A percentile compares a stretch with the other conserved stretches of the same genome.
Conservation (phyloP, 2,888 invertebrate genomes). For the Marasmarcha lunaedactyla region DNA sequence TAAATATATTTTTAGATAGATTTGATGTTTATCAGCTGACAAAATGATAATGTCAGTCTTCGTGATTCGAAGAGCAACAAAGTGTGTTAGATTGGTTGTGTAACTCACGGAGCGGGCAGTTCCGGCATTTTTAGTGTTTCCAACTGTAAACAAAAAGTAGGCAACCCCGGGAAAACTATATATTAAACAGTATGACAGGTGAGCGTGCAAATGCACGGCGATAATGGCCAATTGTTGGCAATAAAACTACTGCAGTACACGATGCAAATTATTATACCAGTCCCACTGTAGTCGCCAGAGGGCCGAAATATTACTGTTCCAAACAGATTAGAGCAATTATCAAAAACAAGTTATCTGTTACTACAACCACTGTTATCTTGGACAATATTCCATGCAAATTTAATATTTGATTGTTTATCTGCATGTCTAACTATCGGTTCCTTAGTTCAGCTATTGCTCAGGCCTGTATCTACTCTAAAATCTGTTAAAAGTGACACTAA, state of each 20-base stretch:
- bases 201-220: conserved; percentile 38
- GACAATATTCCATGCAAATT: neutral
- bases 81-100: conserved; percentile 14
- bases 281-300: conserved; percentile 20
- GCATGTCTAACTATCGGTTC: too few species aligned
- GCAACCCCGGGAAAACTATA: conserved; percentile 20
- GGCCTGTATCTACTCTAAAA: neutral
- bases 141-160: conserved; percentile 3
- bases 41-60: neutral
- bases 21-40: neutral
- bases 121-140: conserved; percentile 12
- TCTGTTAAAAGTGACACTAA: neutral
- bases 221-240: conserved; percentile 47
- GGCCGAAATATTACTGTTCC: conserved; percentile 21
- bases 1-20: neutral
- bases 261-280: conserved; percentile 46
- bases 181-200: conserved; percentile 35
- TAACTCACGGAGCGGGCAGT: conserved; percentile 13
- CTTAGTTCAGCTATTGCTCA: too few species aligned
- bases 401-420: neutral
- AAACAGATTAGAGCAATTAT: conserved; percentile 31
- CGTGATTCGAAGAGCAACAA: conserved; percentile 8
- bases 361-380: conserved; percentile 1
- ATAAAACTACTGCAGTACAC: conserved; percentile 45
- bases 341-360: conserved; percentile 29